phyloP scores from a whole-genome alignment of 2,113 vertebrate species.

The Notarius quadriscutis region DNA sequence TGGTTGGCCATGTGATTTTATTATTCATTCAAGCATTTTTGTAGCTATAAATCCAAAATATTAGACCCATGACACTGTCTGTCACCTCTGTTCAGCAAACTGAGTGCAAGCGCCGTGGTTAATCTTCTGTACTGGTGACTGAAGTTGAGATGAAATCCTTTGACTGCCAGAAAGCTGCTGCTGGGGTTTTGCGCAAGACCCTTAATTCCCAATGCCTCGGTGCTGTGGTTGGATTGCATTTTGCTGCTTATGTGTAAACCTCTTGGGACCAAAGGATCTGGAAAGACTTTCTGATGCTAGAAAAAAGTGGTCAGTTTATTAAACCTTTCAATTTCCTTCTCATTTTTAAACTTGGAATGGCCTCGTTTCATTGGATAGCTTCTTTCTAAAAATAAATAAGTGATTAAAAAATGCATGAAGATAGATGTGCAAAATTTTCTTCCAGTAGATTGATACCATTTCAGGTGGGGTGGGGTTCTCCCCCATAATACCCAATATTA shows the following conservation, averaged over 20 bases:
- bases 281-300: neutral
- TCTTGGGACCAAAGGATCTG: neutral
- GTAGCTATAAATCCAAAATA: neutral
- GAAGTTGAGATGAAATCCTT: neutral
- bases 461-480: neutral
- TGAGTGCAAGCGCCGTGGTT: neutral
- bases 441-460: neutral
- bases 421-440: neutral
- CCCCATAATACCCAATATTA: neutral
- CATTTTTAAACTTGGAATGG: neutral
- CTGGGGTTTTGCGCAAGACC: neutral
- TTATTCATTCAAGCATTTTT: neutral
- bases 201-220: neutral
- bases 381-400: neutral
- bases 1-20: neutral
- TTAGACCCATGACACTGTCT: neutral
- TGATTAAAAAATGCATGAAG: neutral
- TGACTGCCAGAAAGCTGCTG: neutral
- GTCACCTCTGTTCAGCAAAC: neutral
- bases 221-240: neutral
- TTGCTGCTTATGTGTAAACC: neutral
- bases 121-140: neutral
- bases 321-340: neutral
- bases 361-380: neutral
- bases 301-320: neutral